Percentiles rank a stretch among this genome's conserved stretches.
Conservation (phyloP, 2,888 invertebrate species). For the Conistra vaccinii region DNA sequence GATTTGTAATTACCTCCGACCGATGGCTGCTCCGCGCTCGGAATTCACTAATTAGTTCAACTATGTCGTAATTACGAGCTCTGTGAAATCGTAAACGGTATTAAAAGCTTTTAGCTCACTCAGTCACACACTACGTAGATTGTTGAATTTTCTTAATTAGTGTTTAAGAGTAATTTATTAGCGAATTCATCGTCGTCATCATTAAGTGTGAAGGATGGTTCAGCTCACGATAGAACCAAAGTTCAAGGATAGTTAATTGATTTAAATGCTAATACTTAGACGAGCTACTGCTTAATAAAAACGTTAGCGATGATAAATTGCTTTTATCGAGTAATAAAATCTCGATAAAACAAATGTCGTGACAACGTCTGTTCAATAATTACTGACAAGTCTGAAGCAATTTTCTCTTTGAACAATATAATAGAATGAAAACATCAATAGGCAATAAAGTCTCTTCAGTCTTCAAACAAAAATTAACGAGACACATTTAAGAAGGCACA, state of each 20-base stretch:
- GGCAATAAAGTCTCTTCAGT: conserved; percentile 32
- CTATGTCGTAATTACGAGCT: conserved; percentile 82
- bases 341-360: conserved; percentile 55
- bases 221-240: conserved; percentile 41
- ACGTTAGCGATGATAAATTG: conserved; percentile 60
- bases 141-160: conserved; percentile 63
- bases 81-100: conserved; percentile 76
- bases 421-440: conserved; percentile 45
- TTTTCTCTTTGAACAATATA: conserved; percentile 39
- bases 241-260: conserved; percentile 57
- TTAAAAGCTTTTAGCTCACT: conserved; percentile 75
- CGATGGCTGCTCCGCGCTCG: conserved; percentile 68
- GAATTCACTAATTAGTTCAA: conserved; percentile 78
- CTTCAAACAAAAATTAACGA: conserved; percentile 60
- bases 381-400: conserved; percentile 25
- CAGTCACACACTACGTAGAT: conserved; percentile 55
- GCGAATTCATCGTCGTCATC: conserved; percentile 25
- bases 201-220: conserved; percentile 47
- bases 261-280: conserved; percentile 40
- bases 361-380: conserved; percentile 41
- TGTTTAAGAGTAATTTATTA: conserved; percentile 52
- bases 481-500: conserved; percentile 60
- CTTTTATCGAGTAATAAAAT: conserved; percentile 60
- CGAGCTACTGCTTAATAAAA: conserved; percentile 52
- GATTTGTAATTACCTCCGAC: conserved; percentile 83